phyloP scores from a whole-genome alignment of 2,113 vertebrate genomes.

The Lichenostomus cassidix region DNA sequence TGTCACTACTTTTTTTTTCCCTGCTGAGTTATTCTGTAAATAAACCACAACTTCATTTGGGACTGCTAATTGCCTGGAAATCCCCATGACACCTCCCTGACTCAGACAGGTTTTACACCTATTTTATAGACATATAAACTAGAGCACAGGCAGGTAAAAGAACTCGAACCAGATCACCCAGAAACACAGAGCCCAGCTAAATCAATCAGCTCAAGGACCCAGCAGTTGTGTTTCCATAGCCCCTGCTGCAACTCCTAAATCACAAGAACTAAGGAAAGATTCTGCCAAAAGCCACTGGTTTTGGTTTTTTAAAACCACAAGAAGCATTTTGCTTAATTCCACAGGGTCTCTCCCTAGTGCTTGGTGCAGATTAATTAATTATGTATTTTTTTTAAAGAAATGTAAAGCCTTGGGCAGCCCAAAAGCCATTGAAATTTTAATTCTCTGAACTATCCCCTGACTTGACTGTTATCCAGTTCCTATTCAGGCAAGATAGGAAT shows the following conservation, averaged over 20 bases:
- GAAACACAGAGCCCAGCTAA: background rate
- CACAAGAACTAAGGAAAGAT: background rate
- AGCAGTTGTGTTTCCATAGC: slow-evolving; percentile 15
- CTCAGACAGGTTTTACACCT: background rate
- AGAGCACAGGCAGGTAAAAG: background rate
- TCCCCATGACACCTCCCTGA: background rate
- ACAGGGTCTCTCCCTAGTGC: background rate
- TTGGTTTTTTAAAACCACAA: slow-evolving; percentile 9
- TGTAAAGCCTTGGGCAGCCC: background rate
- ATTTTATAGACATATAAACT: background rate
- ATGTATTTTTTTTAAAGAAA: background rate
- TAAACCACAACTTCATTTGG: background rate
- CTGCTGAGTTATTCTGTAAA: background rate
- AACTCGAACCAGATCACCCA: background rate
- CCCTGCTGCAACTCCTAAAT: slow-evolving; percentile 37
- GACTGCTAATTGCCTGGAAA: background rate
- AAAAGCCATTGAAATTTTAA: slow-evolving; percentile 22
- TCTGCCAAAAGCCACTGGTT: background rate
- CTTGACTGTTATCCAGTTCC: slow-evolving; percentile 22
- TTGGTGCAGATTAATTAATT: slow-evolving; percentile 18
- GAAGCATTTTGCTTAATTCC: background rate
- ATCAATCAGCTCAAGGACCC: background rate
- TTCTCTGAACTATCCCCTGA: slow-evolving; percentile 32
- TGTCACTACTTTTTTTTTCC: background rate
- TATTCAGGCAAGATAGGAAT: slow-evolving; percentile 57